Base-by-base conservation (phyloP, 30 jellyfish, hydroid and myxozoan genomes). In the Morbakka virulenta region DNA sequence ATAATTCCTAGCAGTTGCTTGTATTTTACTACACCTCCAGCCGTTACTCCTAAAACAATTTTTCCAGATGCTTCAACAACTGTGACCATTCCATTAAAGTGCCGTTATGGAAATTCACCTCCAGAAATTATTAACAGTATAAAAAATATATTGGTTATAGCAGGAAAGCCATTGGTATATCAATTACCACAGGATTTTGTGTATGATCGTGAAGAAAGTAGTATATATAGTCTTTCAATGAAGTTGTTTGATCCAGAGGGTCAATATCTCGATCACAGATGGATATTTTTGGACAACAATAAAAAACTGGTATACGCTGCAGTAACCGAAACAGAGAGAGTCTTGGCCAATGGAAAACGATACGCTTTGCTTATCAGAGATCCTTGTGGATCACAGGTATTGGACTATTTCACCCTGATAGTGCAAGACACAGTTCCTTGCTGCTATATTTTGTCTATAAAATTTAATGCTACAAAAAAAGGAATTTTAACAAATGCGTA, bases 41-140 rank as follows among this genome's bases (percentile, higher is more conserved):
- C 17, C 57, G 57, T 41, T 6, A 41, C 57, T 6, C 9, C 57
- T 41, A 41, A 41, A 41, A 41, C 13, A 6, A 41, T 17, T 6
- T 17, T 17, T 6, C 17, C 17, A 6, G 17, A 17, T 41, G 17
- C 57, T 6, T 6, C 17, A 41, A 6, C 57, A 9, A 41, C 57
- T 41, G 57, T 41, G 17, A 9, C 57, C 9, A 17, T 41, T 6
- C 13, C 13, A 41, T 41, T 41, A 41, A 9, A 9, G 17, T 6
- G 17, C 9, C 17, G 57, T 17, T 9, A 17, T 41, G 17, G 17
- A 50, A 83, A 83, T 41, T 22, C 83, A 14, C 51, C 52, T 9
- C 95, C 95, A 35, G 33, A 22, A 29, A 50, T 83, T 52, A 65
- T 83, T 62, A 83, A 83, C 83, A 83, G 95, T 49, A 65, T 83